Evolutionary conservation across 2,113 vertebrate species (phyloP), one percentile per base, ranked within the genome.

Genomic region (Notothenia rossii): DNA sequence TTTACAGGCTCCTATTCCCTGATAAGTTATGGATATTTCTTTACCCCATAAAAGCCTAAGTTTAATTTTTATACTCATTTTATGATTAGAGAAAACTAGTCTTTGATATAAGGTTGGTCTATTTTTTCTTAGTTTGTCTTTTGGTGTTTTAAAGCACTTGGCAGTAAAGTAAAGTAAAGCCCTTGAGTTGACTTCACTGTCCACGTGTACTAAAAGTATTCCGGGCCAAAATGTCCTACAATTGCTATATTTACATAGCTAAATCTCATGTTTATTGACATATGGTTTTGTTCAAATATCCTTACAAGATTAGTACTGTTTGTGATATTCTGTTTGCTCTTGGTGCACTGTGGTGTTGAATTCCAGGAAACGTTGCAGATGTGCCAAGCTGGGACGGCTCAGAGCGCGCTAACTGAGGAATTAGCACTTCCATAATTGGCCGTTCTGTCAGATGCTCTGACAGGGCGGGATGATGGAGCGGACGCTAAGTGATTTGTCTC

Each of bases 341-440:
- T 25, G 15, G 51, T 60, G 36, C 36, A 46, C 45, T 78, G 56
- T 79, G 10, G 61, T 79, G 70, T 63, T 70, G 50, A n/a, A 12
- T 75, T 76, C 66, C 9, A 80, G 70, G 69, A 88, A 83, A 84
- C 65, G 72, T 48, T 67, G 45, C 69, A 76, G 62, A 53, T 48
- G 64, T 76, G 70, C 48, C 77, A 71, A 67, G 43, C 18, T 40
- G 67, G 63, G 70, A 79, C 20, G 77, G 60, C 62, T 78, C 82
- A 49, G 20, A 51, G 55, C 36, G 69, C 82, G 76, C 73, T 81
- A 78, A 88, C 69, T 29, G 75, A 88, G 73, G 77, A 84, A 90
- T 90, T 89, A 93, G 86, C 65, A 70, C 82, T 86, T 77, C 74
- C 62, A 82, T 87, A 92, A 92, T 79, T 84, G 86, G 36, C 82